Percentiles rank a stretch among this genome's conserved stretches.
Evolutionary conservation across 2,888 invertebrate species (phyloP).

Genomic region (Chrysolina americana): DNA sequence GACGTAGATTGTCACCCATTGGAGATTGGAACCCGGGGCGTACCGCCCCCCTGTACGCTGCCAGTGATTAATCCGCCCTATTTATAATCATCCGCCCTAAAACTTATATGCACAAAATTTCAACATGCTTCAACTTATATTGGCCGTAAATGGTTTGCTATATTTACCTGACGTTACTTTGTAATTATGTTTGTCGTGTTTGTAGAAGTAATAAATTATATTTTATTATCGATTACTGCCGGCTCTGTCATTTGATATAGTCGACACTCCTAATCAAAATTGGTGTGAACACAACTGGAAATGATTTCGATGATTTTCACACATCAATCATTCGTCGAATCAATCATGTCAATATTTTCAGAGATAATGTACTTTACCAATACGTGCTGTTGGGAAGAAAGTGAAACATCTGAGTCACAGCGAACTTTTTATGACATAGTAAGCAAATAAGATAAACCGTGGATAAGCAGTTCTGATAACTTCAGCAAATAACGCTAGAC

Average conservation of each 20-base stretch:
- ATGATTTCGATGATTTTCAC: neutral
- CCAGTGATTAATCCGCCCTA: no score
- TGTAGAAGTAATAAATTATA: neutral
- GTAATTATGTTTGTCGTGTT: neutral
- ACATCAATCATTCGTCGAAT: neutral
- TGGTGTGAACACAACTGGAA: neutral
- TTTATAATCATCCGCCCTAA: no score
- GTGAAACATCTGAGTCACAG: conserved; percentile 23
- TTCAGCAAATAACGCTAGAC: conserved; percentile 34
- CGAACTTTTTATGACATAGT: conserved; percentile 38
- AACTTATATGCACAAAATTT: no score
- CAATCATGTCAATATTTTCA: conserved; percentile 4
- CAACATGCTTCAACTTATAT: no score
- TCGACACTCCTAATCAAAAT: neutral
- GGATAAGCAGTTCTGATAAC: conserved; percentile 37
- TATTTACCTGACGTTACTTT: no score
- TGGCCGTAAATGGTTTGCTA: no score
- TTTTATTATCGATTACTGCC: neutral
- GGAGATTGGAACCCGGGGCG: no score
- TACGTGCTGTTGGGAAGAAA: conserved; percentile 17
- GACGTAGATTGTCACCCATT: no score
- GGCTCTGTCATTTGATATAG: neutral
- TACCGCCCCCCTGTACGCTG: no score
- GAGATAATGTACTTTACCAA: neutral
- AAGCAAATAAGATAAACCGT: conserved; percentile 42